Percentiles rank a stretch among this genome's conserved stretches.
Conservation (phyloP, 2,797 vertebrate genomes). For the Lates japonicus region DNA sequence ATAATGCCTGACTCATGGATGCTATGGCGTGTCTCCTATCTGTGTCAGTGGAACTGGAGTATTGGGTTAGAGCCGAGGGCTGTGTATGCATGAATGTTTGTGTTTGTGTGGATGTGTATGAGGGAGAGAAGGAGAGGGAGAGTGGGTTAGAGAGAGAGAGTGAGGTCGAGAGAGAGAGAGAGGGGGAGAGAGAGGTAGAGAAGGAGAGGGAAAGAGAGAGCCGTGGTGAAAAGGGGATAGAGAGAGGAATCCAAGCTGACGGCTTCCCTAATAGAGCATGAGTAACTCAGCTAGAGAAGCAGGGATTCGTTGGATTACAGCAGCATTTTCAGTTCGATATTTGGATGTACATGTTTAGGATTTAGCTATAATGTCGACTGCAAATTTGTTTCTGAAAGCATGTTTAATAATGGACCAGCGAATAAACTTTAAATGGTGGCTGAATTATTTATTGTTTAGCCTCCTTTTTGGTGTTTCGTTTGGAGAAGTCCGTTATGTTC, state of each 20-base stretch:
- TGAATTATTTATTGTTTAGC: slow-evolving; percentile 46
- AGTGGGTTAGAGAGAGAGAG: not conserved
- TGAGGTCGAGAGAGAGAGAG: not conserved
- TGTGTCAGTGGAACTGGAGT: slow-evolving; percentile 77
- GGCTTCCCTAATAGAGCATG: slow-evolving; percentile 76
- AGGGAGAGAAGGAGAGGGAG: slow-evolving; percentile 9
- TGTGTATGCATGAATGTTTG: slow-evolving; percentile 55
- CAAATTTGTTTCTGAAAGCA: slow-evolving; percentile 19
- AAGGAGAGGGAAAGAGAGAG: slow-evolving; percentile 22
- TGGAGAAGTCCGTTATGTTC: slow-evolving; percentile 82
- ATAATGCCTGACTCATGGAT: slow-evolving; percentile 54
- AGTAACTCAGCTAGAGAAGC: slow-evolving; percentile 67
- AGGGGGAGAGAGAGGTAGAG: slow-evolving; percentile 11
- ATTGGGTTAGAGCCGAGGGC: slow-evolving; percentile 61
- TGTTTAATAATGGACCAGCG: slow-evolving; percentile 45
- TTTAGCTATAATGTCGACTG: slow-evolving; percentile 44
- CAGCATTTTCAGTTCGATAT: slow-evolving; percentile 49
- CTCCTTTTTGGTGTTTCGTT: slow-evolving; percentile 56
- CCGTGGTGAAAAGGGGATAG: slow-evolving; percentile 39
- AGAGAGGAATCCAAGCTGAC: slow-evolving; percentile 72
- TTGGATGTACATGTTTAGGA: slow-evolving; percentile 33
- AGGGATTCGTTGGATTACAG: slow-evolving; percentile 51
- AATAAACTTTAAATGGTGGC: slow-evolving; percentile 44
- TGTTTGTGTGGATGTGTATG: slow-evolving; percentile 36
- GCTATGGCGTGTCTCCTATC: slow-evolving; percentile 51